Evolutionary conservation across 2,113 vertebrate species (phyloP), one percentile per base, ranked within the genome.

Genomic region (Empidonax traillii): DNA sequence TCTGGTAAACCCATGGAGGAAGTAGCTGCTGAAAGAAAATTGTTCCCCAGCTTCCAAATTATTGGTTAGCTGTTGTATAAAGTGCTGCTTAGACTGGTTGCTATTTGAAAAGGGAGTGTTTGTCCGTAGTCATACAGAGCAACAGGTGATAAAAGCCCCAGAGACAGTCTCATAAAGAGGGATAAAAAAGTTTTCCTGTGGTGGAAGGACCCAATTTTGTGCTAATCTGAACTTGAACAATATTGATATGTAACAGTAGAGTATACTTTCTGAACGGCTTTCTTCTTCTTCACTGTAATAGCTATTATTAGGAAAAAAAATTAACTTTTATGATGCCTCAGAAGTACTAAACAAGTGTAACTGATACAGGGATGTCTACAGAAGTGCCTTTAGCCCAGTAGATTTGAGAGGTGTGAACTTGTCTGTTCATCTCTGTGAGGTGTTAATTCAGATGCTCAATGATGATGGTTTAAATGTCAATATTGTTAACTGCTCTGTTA

Each of bases 401-500:
- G 47, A 77, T 96, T 96, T 93, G 85, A 91, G 89, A 93, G 71
- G 85, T 87, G 87, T 80, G 95, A 93, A 95, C 85, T 83, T 89
- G 78, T 88, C 87, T 95, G 75, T 75, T 91, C 27, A 0, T 90
- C 69, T 93, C 73, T 76, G 41, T 80, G 87, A 96, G 78, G 87
- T 95, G 90, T 96, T 96, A 97, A 93, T 95, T 97, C 94, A 91
- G 93, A 83, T 94, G 90, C 87, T 90, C 78, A 25, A 3, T 84
- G 82, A 94, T 94, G 93, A 95, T 77, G 78, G 85, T 85, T 94
- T 96, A 94, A 97, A 93, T 96, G 91, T 94, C 95, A 96, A 96
- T 95, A 96, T 96, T 96, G 85, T 93, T 96, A 90, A 81, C 82
- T 94, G 85, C 79, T 91, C 78, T 93, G 75, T 94, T 96, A 75